phyloP scores from a whole-genome alignment of 1,140 invertebrate genomes.

The Dysdera silvatica region DNA sequence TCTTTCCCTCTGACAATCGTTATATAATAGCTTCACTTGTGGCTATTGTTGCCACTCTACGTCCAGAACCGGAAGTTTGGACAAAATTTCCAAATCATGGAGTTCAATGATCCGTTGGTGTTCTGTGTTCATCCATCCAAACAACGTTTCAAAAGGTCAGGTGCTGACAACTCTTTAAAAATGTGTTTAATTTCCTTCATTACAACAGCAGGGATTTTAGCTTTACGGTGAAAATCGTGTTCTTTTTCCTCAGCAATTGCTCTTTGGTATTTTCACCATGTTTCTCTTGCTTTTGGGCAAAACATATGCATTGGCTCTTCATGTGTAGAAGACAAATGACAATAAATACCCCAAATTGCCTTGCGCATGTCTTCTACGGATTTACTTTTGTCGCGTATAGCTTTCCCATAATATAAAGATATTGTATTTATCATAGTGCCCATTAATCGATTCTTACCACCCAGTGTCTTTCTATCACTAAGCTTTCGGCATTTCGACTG shows the following conservation, averaged over 20 bases:
- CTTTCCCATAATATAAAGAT: too few species aligned
- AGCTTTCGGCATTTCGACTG: too few species aligned
- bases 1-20: too few species aligned
- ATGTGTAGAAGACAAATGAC: neutral
- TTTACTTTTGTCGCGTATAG: too few species aligned
- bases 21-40: too few species aligned
- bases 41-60: neutral
- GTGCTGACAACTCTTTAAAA: neutral
- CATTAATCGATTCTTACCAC: too few species aligned
- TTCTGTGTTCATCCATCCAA: slow-evolving; percentile 1
- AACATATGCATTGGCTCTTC: slow-evolving; percentile 4
- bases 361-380: too few species aligned
- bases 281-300: neutral
- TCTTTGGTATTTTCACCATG: neutral
- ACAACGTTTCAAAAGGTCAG: neutral
- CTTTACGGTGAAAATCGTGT: neutral
- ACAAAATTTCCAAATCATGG: neutral
- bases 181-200: neutral
- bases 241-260: neutral
- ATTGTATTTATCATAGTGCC: too few species aligned
- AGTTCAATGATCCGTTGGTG: neutral
- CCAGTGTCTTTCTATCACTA: too few species aligned
- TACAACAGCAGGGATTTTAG: neutral
- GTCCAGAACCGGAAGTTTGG: neutral
- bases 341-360: neutral